phyloP scores from a whole-genome alignment of 2,797 vertebrate genomes.

The Sebastes iracundus region DNA sequence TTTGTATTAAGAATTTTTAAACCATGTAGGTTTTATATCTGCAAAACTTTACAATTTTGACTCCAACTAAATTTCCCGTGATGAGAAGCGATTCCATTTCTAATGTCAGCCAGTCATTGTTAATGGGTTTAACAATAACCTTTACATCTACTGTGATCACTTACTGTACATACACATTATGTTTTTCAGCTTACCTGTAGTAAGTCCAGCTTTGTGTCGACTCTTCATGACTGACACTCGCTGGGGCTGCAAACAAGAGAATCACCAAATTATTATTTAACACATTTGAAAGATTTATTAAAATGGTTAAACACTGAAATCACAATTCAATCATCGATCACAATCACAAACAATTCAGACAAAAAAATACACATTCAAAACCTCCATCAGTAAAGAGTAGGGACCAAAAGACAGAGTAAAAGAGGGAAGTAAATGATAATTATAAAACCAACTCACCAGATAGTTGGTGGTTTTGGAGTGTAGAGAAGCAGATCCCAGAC shows the following conservation, averaged over 20 bases:
- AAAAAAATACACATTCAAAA: not conserved
- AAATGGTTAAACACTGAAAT: not conserved
- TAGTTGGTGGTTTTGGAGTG: conserved; percentile 55
- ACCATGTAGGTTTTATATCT: not conserved
- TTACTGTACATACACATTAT: not conserved
- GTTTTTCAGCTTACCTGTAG: conserved; percentile 58
- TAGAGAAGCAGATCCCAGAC: conserved; percentile 29
- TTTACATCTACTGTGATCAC: not conserved
- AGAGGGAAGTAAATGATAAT: not conserved
- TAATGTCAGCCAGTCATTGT: not conserved
- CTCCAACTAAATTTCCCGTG: not conserved
- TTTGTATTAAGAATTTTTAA: not conserved
- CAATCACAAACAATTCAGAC: not conserved
- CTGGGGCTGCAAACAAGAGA: conserved; percentile 69
- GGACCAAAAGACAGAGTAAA: not conserved
- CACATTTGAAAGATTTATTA: not conserved
- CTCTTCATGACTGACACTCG: conserved; percentile 76
- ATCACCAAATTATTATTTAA: not conserved
- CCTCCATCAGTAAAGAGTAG: not conserved
- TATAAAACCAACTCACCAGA: conserved; percentile 57
- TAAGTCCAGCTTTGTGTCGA: conserved; percentile 45
- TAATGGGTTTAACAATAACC: not conserved
- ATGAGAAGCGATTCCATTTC: not conserved
- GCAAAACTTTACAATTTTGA: not conserved
- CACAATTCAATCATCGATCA: too few species aligned